These are phyloP conservation scores for Adineta ricciae DNA, from an alignment of 2,888 invertebrate species.

Conservation along the genomic window DNA sequence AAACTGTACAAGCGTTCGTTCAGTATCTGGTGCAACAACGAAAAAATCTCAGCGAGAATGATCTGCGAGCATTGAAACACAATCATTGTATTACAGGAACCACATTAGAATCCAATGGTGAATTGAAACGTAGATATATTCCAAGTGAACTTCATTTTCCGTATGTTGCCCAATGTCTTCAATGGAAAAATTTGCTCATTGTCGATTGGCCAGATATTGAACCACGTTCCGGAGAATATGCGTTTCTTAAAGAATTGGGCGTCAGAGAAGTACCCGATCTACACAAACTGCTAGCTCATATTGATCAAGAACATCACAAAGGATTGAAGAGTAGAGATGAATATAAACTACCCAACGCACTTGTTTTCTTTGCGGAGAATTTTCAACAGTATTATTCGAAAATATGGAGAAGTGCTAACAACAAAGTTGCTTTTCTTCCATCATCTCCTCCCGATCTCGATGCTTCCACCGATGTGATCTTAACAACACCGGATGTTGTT, in stretches of 20 bases:
- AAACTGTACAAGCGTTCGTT: neutral
- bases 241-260: neutral
- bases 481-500: neutral
- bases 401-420: neutral
- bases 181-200: neutral
- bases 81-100: neutral
- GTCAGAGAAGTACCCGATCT: neutral
- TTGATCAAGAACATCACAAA: neutral
- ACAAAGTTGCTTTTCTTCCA: neutral
- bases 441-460: neutral
- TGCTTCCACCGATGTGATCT: neutral
- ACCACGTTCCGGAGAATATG: neutral
- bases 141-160: constrained; percentile 1
- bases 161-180: neutral
- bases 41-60: neutral
- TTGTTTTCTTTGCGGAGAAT: neutral
- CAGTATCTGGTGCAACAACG: neutral
- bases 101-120: neutral
- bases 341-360: neutral
- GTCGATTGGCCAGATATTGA: neutral
- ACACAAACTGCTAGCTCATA: neutral
- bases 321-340: neutral
- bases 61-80: neutral
- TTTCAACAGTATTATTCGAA: neutral
- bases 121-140: neutral